A percentile compares a stretch with the other conserved stretches of the same genome.
Conservation (phyloP, 2,888 invertebrate genomes). For the Oasisia sp. region DNA sequence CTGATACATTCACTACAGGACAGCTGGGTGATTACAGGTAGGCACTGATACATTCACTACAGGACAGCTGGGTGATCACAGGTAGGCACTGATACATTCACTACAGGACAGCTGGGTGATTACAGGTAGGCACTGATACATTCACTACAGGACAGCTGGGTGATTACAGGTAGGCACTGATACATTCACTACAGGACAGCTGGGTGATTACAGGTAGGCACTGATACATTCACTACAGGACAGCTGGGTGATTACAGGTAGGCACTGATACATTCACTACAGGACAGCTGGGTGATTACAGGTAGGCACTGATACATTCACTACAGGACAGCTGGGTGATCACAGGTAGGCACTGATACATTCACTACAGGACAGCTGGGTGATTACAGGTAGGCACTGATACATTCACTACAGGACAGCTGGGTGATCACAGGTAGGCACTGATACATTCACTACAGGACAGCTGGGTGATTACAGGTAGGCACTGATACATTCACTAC, state of each 20-base stretch:
- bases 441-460: too few relatives aligned
- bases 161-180: slow-evolving; percentile 35
- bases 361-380: slow-evolving; percentile 30
- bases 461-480: slow-evolving; percentile 36
- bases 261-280: too few relatives aligned
- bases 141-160: slow-evolving; percentile 30
- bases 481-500: too few relatives aligned
- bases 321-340: slow-evolving; percentile 32
- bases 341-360: slow-evolving; percentile 35
- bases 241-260: slow-evolving; percentile 36
- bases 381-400: slow-evolving; percentile 35
- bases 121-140: slow-evolving; percentile 35
- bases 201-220: slow-evolving; percentile 37
- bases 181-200: too few relatives aligned
- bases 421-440: slow-evolving; percentile 37
- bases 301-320: slow-evolving; percentile 34
- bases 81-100: slow-evolving; percentile 34
- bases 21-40: slow-evolving; percentile 36
- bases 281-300: slow-evolving; percentile 33
- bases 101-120: slow-evolving; percentile 32
- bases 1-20: too few relatives aligned
- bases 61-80: slow-evolving; percentile 33
- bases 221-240: too few relatives aligned
- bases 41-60: too few relatives aligned
- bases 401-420: too few relatives aligned